Evolutionary conservation across 2,888 invertebrate species (phyloP).

Genomic region (Allolobophora icterica): DNA sequence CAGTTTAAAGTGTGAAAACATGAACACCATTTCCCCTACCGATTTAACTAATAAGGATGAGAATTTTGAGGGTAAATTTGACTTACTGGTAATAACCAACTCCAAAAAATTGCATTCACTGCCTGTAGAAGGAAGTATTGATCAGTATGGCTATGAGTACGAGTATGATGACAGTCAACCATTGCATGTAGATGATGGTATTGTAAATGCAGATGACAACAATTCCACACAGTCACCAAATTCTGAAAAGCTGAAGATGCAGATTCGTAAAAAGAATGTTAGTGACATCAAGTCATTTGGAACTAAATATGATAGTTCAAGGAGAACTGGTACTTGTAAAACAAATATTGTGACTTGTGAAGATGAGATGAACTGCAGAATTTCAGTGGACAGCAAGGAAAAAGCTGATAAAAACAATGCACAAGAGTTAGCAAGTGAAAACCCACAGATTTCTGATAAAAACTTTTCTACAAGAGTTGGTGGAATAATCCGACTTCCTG

Average conservation of each 20-base stretch:
- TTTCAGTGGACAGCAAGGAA: not conserved
- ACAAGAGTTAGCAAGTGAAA: not conserved
- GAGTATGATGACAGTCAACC: not conserved
- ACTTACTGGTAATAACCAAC: slow-evolving; percentile 22
- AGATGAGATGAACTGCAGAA: not conserved
- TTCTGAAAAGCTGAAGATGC: not conserved
- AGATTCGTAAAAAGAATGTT: not conserved
- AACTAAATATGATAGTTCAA: not conserved
- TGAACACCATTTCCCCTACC: not conserved
- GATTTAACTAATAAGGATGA: slow-evolving; percentile 7
- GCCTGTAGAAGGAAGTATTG: not conserved
- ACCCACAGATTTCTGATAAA: not conserved
- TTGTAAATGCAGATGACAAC: not conserved
- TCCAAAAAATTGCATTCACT: not conserved
- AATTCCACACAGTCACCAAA: not conserved
- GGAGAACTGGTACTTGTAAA: not conserved
- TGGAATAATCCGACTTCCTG: slow-evolving; percentile 21
- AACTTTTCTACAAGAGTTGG: not conserved
- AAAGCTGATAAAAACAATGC: not conserved
- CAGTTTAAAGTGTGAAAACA: not conserved
- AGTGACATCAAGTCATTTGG: not conserved
- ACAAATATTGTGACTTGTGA: not conserved
- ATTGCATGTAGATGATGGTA: not conserved
- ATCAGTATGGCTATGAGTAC: not conserved
- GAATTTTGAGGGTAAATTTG: slow-evolving; percentile 18